Percentiles rank a stretch among this genome's conserved stretches.
phyloP scores from a whole-genome alignment of 1,140 invertebrate species.

The Lordiphosa mommai region DNA sequence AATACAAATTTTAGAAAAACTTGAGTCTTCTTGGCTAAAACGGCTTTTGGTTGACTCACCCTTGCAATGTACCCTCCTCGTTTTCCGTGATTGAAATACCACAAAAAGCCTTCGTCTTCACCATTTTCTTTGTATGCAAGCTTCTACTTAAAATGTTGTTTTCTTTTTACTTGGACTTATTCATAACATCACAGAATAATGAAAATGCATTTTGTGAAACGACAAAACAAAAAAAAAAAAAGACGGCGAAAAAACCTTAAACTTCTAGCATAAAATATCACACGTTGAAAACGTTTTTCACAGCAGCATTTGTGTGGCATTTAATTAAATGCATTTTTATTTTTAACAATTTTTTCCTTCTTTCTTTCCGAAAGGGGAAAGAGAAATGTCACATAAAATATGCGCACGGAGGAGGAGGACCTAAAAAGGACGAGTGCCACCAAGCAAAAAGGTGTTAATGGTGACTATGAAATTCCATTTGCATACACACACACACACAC shows the following conservation, averaged over 20 bases:
- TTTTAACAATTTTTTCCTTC: constrained; percentile 10
- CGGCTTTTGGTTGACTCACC: no score
- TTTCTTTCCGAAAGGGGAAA: constrained; percentile 2
- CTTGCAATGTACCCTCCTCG: no score
- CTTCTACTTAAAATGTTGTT: no score
- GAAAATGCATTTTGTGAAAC: constrained; percentile 33
- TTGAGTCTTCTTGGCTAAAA: no score
- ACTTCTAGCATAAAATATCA: constrained; percentile 57
- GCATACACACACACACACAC: constrained; percentile 33
- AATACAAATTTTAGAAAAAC: no score
- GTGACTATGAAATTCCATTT: constrained; percentile 75
- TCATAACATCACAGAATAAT: constrained; percentile 2
- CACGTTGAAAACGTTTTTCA: constrained; percentile 55
- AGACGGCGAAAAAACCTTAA: neutral
- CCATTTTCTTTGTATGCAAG: no score
- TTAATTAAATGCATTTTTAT: constrained; percentile 74
- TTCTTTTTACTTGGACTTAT: neutral
- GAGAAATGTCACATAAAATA: constrained; percentile 64
- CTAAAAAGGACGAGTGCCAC: constrained; percentile 3
- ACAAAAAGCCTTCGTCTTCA: no score
- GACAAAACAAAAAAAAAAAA: constrained; percentile 8
- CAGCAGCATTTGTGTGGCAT: constrained; percentile 66
- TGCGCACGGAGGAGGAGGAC: constrained; percentile 23
- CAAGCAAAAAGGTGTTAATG: constrained; percentile 71
- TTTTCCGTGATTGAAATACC: no score